Base-by-base conservation (phyloP, 2,797 vertebrate genomes). In the Lepus oiostolus region DNA sequence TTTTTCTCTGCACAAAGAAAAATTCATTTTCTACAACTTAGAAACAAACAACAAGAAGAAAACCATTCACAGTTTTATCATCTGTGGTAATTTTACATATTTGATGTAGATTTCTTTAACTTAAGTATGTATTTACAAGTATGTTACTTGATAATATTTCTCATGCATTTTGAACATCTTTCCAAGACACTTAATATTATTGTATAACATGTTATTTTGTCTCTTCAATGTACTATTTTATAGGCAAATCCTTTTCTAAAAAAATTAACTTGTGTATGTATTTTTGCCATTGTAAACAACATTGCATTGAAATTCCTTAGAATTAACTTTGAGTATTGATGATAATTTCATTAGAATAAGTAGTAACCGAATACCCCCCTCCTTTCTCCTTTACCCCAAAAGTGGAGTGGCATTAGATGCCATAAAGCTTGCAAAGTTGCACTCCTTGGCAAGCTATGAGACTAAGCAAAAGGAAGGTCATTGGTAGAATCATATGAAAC, bases 321-420 rank as follows among this genome's bases (percentile, higher is more conserved):
- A 75, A 80, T 28, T 81, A 50, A 91, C 54, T 88, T 50, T 91
- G 24, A 75, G 42, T 85, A 70, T 60, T 79, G 76, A 16, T 74
- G 11, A 75, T 62, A 72, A 84, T 28, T 60, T 84, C 26, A 17
- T 68, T 82, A 19, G 54, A 84, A 88, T 84, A 77, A 86, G 63
- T 76, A 72, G 65, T 10, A 85, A 88, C 47, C 86, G 71, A 62
- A 24, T 76, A 82, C 22, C 10, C 7, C 42, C 5, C 22, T 13
- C 4, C 2, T 4, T 5, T 7, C 13, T 5, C 5, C 32, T 1
- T 3, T 17, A 7, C 12, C 22, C 5, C 2, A 62, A 77, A 62
- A 30, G 0, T 13, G 26, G 14, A 17, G 32, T 79, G n/a, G 2
- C 79, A 4, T 4, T 54, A 85, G 28, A 11, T 28, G 11, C 2